phyloP scores from a whole-genome alignment of 2,797 vertebrate genomes.

The Silurus aristotelis region DNA sequence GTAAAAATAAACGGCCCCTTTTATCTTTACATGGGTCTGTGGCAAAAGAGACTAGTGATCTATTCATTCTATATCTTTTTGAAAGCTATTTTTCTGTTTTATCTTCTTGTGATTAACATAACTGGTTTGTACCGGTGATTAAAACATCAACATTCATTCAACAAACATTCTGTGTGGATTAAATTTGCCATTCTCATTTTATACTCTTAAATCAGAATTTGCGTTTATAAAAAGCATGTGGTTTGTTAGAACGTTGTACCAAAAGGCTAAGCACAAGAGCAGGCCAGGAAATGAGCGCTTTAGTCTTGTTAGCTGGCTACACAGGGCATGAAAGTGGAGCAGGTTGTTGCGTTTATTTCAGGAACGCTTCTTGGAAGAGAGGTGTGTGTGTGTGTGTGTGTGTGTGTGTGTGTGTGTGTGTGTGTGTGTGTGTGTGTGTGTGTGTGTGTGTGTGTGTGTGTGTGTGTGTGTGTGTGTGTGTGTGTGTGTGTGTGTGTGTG shows the following conservation, averaged over 20 bases:
- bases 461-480: background rate
- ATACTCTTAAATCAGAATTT: slow-evolving; percentile 59
- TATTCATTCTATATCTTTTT: background rate
- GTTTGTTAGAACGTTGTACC: slow-evolving; percentile 28
- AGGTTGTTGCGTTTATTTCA: slow-evolving; percentile 37
- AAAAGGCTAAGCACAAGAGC: background rate
- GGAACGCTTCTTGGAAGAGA: slow-evolving; percentile 36
- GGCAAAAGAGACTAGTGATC: background rate
- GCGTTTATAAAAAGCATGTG: slow-evolving; percentile 40
- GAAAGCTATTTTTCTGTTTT: background rate
- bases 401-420: too few relatives aligned
- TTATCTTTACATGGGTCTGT: background rate
- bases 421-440: background rate
- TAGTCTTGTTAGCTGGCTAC: background rate
- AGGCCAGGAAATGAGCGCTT: background rate
- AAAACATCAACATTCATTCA: too few relatives aligned
- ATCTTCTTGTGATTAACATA: background rate
- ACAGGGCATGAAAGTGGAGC: slow-evolving; percentile 22
- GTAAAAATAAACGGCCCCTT: background rate
- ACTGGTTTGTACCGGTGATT: background rate
- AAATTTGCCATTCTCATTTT: slow-evolving; percentile 1
- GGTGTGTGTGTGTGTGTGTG: background rate
- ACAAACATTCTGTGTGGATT: background rate
- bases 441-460: too few relatives aligned
- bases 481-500: too few relatives aligned